Evolutionary conservation across 1,140 invertebrate genomes (phyloP).

Genomic region (Carposina sasakii): DNA sequence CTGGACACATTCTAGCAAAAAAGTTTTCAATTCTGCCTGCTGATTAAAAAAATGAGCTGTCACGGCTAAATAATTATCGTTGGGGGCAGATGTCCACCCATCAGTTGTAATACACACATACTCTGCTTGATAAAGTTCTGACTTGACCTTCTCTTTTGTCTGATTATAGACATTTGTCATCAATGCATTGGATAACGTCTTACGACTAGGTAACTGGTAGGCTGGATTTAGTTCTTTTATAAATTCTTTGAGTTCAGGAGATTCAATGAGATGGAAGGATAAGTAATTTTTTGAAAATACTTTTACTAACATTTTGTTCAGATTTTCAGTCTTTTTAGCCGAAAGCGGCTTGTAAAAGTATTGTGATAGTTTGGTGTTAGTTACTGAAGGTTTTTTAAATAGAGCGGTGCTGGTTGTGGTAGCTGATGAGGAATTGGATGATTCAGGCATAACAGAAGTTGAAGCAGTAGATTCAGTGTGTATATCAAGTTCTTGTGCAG

Average conservation of each 20-base stretch:
- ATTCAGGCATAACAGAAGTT: not conserved
- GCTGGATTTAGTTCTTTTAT: slow-evolving; percentile 5
- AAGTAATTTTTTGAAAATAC: slow-evolving; percentile 8
- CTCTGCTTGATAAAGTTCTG: not conserved
- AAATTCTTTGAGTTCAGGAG: slow-evolving; percentile 4
- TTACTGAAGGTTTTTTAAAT: not conserved
- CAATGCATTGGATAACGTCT: slow-evolving; percentile 2
- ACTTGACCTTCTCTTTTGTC: not conserved
- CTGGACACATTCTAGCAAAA: slow-evolving; percentile 18
- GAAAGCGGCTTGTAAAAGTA: no score
- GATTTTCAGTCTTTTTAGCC: slow-evolving; percentile 1
- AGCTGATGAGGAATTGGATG: no score
- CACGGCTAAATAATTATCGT: slow-evolving; percentile 32
- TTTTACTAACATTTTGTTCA: slow-evolving; percentile 3
- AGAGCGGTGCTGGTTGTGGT: not conserved
- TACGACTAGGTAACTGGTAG: not conserved
- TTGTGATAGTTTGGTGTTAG: no score
- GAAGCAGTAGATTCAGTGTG: no score
- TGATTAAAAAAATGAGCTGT: slow-evolving; percentile 35
- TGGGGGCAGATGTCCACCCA: slow-evolving; percentile 39
- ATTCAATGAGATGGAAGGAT: slow-evolving; percentile 1
- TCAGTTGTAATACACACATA: slow-evolving; percentile 38
- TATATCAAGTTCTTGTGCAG: no score
- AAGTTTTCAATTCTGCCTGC: slow-evolving; percentile 12
- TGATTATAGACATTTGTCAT: not conserved